phyloP scores from a whole-genome alignment of 2,888 invertebrate genomes.

The Cheilosia vulpina region DNA sequence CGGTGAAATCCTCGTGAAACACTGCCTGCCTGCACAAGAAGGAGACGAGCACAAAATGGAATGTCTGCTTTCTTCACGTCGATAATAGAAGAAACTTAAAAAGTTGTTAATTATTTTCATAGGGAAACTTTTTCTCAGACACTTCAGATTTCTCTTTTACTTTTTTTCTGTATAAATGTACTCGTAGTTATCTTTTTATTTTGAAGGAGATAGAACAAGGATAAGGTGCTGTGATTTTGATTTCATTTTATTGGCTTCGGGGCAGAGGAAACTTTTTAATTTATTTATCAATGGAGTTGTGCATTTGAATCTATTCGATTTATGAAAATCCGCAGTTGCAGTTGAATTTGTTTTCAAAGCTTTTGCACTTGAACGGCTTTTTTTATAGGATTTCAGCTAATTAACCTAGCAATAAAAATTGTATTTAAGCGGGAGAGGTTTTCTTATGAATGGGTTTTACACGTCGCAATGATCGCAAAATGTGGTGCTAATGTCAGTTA shows the following conservation, averaged over 20 bases:
- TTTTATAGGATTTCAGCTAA: slow-evolving; percentile 36
- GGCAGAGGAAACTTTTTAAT: slow-evolving; percentile 63
- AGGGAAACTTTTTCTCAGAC: slow-evolving; percentile 69
- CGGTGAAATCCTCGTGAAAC: slow-evolving; percentile 45
- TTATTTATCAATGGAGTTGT: slow-evolving; percentile 60
- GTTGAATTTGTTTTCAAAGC: slow-evolving; percentile 22
- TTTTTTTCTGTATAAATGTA: slow-evolving; percentile 1
- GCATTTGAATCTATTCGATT: slow-evolving; percentile 59
- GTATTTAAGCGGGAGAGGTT: not conserved
- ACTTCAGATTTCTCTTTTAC: slow-evolving; percentile 51
- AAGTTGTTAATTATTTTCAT: slow-evolving; percentile 72
- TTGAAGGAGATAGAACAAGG: slow-evolving; percentile 48
- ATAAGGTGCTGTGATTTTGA: slow-evolving; percentile 62
- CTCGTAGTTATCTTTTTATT: slow-evolving; percentile 36
- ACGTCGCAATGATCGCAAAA: too few species aligned
- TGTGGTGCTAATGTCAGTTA: too few species aligned
- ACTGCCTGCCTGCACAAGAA: slow-evolving; percentile 27
- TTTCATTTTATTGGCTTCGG: slow-evolving; percentile 65
- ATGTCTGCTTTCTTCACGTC: slow-evolving; percentile 55
- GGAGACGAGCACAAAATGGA: slow-evolving; percentile 13
- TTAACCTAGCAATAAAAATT: slow-evolving; percentile 23
- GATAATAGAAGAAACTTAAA: slow-evolving; percentile 68
- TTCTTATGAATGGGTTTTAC: too few species aligned
- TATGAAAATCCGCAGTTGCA: slow-evolving; percentile 47
- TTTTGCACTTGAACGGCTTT: slow-evolving; percentile 33